Base-by-base conservation (phyloP, 2,888 invertebrate species). In the Adelognathus sp. region DNA sequence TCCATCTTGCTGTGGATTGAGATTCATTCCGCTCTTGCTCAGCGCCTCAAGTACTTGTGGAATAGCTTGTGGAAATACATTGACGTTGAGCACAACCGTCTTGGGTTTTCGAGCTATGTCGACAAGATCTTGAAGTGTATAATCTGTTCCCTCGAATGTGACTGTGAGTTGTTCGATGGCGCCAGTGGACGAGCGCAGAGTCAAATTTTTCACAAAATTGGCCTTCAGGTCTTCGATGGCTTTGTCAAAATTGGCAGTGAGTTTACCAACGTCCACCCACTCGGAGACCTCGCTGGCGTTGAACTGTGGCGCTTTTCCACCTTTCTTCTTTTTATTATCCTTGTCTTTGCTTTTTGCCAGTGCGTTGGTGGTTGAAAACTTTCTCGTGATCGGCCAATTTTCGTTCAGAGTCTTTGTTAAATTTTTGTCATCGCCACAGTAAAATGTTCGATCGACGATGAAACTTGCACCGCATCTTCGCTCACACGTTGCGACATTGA, bases 1-100 rank as follows among this genome's bases (percentile, higher is more conserved):
- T 21, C 98, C 98, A 89, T 99, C 98, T 91, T 98, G 98, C 89
- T 98, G 98, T 0, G 98, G 98, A 92, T 97, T 98, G 70, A 98
- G 92, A 91, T 98, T 98, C 93, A 98, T 94, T 7, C 98, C 98
- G 76, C 97, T 97, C 39, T 94, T 94, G 67, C 93, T 92, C 58
- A 99, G 94, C 1, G 97, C 95, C 87, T 95, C 95, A 29, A 98
- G 85, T 4, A 96, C 96, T 81, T 95, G 93, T 6, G 96, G 96
- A 86, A 97, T 96, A 6, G 96, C 96, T 93, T 97, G 97, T 0
- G 98, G 98, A 90, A 97, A 96, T 0, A 95, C 93, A 61, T 95
- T 92, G 93, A 97, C 95, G 90, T 98, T 97, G 9, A 99, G 93
- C 0, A 98, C 94, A 67, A 98, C 93, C 1, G 96, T 94, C 91